These are phyloP conservation scores for Tetramorium parvispinum DNA, from an alignment of 1,140 invertebrate species.

Conservation along the genomic window DNA sequence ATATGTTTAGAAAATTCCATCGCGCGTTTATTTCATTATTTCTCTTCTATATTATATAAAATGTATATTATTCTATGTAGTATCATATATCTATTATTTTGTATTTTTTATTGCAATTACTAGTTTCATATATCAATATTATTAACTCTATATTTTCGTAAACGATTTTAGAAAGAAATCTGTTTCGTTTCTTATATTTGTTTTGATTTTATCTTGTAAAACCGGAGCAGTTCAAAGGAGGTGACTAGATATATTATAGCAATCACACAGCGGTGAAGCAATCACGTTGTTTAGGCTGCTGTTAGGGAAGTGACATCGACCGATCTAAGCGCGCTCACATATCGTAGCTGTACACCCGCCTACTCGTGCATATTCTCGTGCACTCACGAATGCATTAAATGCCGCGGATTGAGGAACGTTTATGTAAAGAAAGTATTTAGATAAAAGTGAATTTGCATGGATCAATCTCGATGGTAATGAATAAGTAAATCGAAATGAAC, in stretches of 20 bases:
- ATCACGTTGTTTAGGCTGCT: constrained; percentile 64
- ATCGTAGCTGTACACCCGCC: constrained; percentile 16
- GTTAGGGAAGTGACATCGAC: constrained; percentile 47
- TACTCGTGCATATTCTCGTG: constrained; percentile 46
- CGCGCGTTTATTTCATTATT: neutral
- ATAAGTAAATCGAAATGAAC: neutral
- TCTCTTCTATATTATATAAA: neutral
- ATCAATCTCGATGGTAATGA: neutral
- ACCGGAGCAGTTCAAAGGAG: neutral
- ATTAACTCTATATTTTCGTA: neutral
- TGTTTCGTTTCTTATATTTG: neutral
- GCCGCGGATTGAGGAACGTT: constrained; percentile 48
- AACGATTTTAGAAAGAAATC: neutral
- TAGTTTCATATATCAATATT: neutral
- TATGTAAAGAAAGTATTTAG: neutral
- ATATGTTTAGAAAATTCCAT: neutral
- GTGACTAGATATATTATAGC: neutral
- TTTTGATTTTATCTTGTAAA: neutral
- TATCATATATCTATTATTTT: neutral
- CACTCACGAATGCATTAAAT: constrained; percentile 64
- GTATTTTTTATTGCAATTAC: neutral
- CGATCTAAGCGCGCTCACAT: constrained; percentile 48
- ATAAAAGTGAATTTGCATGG: constrained; percentile 30
- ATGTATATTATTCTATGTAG: too few species aligned
- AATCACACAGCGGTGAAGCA: constrained; percentile 45